Percentiles rank a stretch among this genome's conserved stretches.
These are phyloP conservation scores for Tamandua tetradactyla DNA, from an alignment of 2,797 vertebrate species.

Conservation along the genomic window DNA sequence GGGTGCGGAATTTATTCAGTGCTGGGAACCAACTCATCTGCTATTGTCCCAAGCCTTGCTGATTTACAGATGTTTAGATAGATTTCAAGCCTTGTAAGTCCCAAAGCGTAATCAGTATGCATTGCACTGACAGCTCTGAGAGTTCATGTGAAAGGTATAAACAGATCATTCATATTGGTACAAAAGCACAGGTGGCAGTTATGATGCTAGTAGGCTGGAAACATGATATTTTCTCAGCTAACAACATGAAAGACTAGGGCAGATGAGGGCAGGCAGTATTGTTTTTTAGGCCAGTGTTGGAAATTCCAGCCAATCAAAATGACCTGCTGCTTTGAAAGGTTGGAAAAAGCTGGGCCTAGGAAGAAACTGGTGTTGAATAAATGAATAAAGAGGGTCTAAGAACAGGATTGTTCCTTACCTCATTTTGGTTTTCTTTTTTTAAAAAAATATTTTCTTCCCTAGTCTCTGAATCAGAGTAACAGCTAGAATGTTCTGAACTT, in stretches of 20 bases:
- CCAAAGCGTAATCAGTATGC: neutral
- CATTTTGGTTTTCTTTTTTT: neutral
- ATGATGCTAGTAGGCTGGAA: constrained; percentile 81
- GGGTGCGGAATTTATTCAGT: neutral
- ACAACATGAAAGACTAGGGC: constrained; percentile 59
- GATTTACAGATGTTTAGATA: neutral
- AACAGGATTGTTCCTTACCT: constrained; percentile 36
- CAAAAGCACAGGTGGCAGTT: constrained; percentile 72
- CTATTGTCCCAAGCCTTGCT: neutral
- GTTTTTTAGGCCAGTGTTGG: constrained; percentile 46
- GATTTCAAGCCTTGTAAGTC: neutral
- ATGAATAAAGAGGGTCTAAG: constrained; percentile 24
- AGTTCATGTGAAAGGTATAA: constrained; percentile 66
- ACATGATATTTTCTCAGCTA: constrained; percentile 83
- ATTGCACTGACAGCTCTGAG: constrained; percentile 23
- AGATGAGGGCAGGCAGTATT: constrained; percentile 63
- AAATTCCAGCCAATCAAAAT: constrained; percentile 65
- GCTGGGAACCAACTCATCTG: neutral
- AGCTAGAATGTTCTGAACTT: neutral
- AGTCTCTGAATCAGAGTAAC: neutral
- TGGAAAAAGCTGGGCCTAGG: neutral
- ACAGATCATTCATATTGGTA: constrained; percentile 51
- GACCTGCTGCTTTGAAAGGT: constrained; percentile 35
- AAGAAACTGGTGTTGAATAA: constrained; percentile 56
- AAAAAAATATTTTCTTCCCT: neutral